Base-by-base conservation (phyloP, 2,113 vertebrate genomes). In the Stictonetta naevosa region DNA sequence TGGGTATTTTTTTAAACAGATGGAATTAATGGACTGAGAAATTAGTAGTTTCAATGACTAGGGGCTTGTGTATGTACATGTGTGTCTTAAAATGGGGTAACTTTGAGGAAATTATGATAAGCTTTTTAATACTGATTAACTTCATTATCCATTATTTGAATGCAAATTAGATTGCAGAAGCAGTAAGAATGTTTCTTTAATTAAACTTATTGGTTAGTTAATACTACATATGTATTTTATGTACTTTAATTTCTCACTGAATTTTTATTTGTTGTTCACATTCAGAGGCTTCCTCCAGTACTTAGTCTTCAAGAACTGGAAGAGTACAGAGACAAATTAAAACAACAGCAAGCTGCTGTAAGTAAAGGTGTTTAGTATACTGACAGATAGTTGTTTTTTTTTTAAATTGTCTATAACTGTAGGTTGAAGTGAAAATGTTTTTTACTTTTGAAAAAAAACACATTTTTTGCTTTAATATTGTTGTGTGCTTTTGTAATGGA, bases 281-380 rank as follows among this genome's bases (percentile, higher is more conserved):
- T 92, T 13, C 95, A 99, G 99, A 99, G 99, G 95, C 99, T 99
- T 81, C 99, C 99, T 78, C 97, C 98, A 76, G 98, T 99, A 95
- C 98, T 99, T 90, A 99, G 98, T 96, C 98, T 99, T 92, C 99
- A 99, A 97, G 99, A 99, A 88, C 94, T 99, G 83, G 99, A 99
- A 90, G 99, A 99, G 8, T 98, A 99, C 95, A 98, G 99, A 98
- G 99, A 99, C 96, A 99, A 98, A 89, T 96, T 99, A 82, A 99
- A 99, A 95, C 98, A 98, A 96, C 99, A 99, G 72, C 99, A 99
- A 97, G 98, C 99, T 87, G 99, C 99, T 50, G 99, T 99, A 97
- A 99, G 99, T 98, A 75, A 67, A 84, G 23, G 38, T 38, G 28
- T 89, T 94, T 71, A 17, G 19, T 69, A 6, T 71, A 29, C 4